phyloP scores from a whole-genome alignment of 1,140 invertebrate species.

The Araneus ventricosus region DNA sequence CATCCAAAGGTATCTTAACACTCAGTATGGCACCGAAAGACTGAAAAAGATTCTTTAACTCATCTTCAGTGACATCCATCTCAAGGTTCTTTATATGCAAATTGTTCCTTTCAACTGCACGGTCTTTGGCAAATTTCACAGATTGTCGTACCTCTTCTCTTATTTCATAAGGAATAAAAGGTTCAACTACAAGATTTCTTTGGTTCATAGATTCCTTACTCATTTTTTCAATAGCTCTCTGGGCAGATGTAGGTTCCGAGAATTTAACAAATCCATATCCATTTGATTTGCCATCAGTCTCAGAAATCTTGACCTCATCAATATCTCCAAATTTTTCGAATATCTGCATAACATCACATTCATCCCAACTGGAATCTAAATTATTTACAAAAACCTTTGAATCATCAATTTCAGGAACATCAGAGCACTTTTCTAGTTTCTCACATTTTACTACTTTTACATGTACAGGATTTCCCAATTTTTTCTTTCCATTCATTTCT shows the following conservation, averaged over 20 bases:
- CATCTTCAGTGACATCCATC: not conserved
- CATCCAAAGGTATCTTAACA: constrained; percentile 4
- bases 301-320: not conserved
- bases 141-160: not conserved
- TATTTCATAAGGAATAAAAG: not conserved
- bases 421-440: not conserved
- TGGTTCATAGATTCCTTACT: not conserved
- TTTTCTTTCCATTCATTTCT: constrained; percentile 19
- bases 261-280: constrained; percentile 55
- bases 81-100: constrained; percentile 43
- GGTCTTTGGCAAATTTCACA: not conserved
- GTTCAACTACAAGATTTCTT: constrained; percentile 17
- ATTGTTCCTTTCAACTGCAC: constrained; percentile 6
- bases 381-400: constrained; percentile 51
- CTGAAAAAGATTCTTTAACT: constrained; percentile 25
- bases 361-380: constrained; percentile 24
- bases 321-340: constrained; percentile 33
- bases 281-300: constrained; percentile 52
- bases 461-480: not conserved
- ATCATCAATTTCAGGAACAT: not conserved
- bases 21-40: not conserved
- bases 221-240: not conserved
- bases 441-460: not conserved
- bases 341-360: constrained; percentile 6
- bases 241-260: not conserved